Conservation (phyloP, 37 sponge, comb jelly and placozoan genomes). For the Halisarca cf. caerulea region DNA sequence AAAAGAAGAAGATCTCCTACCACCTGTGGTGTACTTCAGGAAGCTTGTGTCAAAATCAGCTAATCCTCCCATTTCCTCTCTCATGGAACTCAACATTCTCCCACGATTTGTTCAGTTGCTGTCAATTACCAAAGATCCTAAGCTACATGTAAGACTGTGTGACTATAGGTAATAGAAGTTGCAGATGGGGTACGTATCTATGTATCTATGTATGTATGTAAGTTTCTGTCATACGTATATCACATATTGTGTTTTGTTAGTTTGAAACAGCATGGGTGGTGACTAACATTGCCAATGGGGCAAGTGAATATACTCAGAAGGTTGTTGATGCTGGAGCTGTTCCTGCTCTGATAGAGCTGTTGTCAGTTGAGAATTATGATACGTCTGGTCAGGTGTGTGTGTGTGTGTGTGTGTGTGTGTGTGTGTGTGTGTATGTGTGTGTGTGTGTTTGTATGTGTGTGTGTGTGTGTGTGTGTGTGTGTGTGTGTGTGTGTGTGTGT, state of each 20-base stretch:
- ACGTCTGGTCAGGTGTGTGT: slow-evolving; percentile 59
- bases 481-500: slow-evolving; percentile 39
- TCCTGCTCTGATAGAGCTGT: slow-evolving; percentile 44
- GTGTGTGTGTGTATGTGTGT: slow-evolving; percentile 39
- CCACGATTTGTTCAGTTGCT: slow-evolving; percentile 50
- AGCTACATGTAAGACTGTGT: neutral
- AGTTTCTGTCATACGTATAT: too few species aligned
- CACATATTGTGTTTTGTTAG: slow-evolving; percentile 34
- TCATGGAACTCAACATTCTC: slow-evolving; percentile 37
- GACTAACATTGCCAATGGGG: slow-evolving; percentile 85
- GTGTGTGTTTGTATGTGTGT: slow-evolving; percentile 13
- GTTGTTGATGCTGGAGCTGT: slow-evolving; percentile 77
- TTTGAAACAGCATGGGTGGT: slow-evolving; percentile 82
- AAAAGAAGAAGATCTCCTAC: too few species aligned
- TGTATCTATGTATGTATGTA: too few species aligned
- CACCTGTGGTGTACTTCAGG: too few species aligned
- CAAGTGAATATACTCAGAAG: slow-evolving; percentile 60
- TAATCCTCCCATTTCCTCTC: slow-evolving; percentile 58
- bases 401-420: slow-evolving; percentile 19
- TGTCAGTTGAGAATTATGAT: slow-evolving; percentile 28
- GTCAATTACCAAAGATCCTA: slow-evolving; percentile 5
- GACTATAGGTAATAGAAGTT: too few species aligned
- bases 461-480: slow-evolving; percentile 38
- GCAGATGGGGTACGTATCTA: too few species aligned
- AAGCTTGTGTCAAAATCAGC: too few species aligned